Evolutionary conservation across 2,888 invertebrate species (phyloP), one percentile per base, ranked within the genome.

Genomic region (Epinotia ramella): DNA sequence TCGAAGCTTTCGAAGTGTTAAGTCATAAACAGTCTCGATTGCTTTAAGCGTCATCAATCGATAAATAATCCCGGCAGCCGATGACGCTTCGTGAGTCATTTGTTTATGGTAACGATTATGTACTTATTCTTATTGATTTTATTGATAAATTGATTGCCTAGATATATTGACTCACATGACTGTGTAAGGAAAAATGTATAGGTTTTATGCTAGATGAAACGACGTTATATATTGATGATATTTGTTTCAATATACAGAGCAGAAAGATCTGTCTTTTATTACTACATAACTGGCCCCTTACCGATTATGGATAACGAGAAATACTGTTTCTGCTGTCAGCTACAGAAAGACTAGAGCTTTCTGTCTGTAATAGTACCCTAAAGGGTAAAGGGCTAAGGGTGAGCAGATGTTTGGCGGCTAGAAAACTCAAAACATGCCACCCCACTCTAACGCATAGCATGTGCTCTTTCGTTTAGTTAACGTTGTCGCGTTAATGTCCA

Each of bases 1-100:
- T 73, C 59, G 72, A 53, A 59, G 62, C 59, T 62, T 60, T 5
- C 33, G 64, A 60, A 73, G 72, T 73, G 72, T 65, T 57, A 73
- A 65, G 57, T 46, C 72, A 73, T 73, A 65, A 65, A 65, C 56
- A 65, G 5, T 40, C 53, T 53, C 46, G 24, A 57, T 64, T 11
- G 72, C 72, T 53, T 13, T 46, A n/a, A 56, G n/a, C 72, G 46
- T 73, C 66, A 67, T 44, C 28, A 4, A 11, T 7, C 66, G 60
- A 73, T 73, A 67, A 73, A 73, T 60, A 67, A 60, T 28, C 53
- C 56, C 59, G 46, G 53, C 73, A 60, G 33, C 20, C 66, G 73
- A 73, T 73, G 73, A 73, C 73, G 33, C 40, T 40, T 9, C 20
- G 18, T 66, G 73, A 66, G 20, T 73, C 73, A 73, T 70, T 59